Evolutionary conservation across 2,888 invertebrate species (phyloP), one percentile per base, ranked within the genome.

Genomic region (Cerastis rubricosa): DNA sequence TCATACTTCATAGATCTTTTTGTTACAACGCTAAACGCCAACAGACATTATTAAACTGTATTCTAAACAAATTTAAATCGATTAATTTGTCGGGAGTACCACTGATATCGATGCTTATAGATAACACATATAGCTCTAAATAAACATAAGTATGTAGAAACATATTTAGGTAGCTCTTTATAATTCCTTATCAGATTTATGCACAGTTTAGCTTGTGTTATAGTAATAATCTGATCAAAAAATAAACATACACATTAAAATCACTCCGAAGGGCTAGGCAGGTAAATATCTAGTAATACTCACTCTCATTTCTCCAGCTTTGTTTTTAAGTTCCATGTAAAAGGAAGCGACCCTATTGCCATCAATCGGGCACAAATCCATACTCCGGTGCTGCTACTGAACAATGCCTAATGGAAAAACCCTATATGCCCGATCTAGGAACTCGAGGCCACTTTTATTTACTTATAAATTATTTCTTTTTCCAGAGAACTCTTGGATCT

Each of bases 401-500:
- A 9, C 45, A 11, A 45, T 45, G 40, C 40, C 40, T 40, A 6
- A 40, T 40, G 40, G 17, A 14, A 51, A 51, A 51, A 19, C 22
- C 8, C 22, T 22, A 49, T 51, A 22, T 22, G 7, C 1, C 8
- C 19, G 22, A 51, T 22, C 19, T 22, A 9, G 49, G 49, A 51
- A 51, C 12, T 51, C 19, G 9, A 49, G 19, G 51, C 51, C 22
- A 22, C 7, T 57, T 63, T 0, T 61, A 57, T 63, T 0, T 61
- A 57, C 59, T 40, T 1, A 22, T 59, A 7, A 40, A 7, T 1
- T 43, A 22, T 63, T 67, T 11, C 1, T 47, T 8, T 76, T 92
- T 94, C 43, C 93, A 97, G 97, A 43, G 96, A 97, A 90, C 90
- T 95, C 12, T 85, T 97, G 69, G 96, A 96, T 72, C 83, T 97